Evolutionary conservation across 2,888 invertebrate species (phyloP).

Genomic region (Petrophora chlorosata): DNA sequence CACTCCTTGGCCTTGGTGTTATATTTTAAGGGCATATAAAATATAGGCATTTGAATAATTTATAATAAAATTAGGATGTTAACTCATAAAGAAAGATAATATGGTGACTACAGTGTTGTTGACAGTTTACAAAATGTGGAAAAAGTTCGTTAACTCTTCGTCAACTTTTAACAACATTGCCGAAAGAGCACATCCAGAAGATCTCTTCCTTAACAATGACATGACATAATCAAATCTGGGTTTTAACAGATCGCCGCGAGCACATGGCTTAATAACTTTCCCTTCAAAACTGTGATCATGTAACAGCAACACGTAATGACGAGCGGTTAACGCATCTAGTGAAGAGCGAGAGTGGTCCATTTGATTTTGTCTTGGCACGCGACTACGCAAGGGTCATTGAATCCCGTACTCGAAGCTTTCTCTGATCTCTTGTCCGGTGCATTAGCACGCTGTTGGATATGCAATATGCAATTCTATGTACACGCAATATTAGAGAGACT

Average conservation of each 20-base stretch:
- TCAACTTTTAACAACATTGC: neutral
- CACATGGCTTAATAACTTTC: constrained; percentile 65
- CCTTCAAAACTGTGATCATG: constrained; percentile 66
- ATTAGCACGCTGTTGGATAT: constrained; percentile 19
- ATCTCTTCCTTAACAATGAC: constrained; percentile 17
- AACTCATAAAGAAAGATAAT: too few species aligned
- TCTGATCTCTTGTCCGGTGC: constrained; percentile 36
- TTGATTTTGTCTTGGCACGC: constrained; percentile 76
- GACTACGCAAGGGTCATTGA: constrained; percentile 65
- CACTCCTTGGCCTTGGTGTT: too few species aligned
- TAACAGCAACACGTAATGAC: constrained; percentile 68
- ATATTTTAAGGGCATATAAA: too few species aligned
- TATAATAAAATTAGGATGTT: too few species aligned
- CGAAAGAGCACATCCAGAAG: neutral
- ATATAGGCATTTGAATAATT: too few species aligned
- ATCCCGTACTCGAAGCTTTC: constrained; percentile 58
- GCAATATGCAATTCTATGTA: constrained; percentile 8
- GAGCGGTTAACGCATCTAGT: constrained; percentile 53
- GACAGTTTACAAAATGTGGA: too few species aligned
- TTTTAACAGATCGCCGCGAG: constrained; percentile 13
- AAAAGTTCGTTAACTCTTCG: too few species aligned
- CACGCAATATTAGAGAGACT: constrained; percentile 26
- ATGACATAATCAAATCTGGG: constrained; percentile 20
- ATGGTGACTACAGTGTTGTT: too few species aligned
- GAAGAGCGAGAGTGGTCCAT: constrained; percentile 74